Base-by-base conservation (phyloP, 2,113 vertebrate genomes). In the Hipposideros armiger region DNA sequence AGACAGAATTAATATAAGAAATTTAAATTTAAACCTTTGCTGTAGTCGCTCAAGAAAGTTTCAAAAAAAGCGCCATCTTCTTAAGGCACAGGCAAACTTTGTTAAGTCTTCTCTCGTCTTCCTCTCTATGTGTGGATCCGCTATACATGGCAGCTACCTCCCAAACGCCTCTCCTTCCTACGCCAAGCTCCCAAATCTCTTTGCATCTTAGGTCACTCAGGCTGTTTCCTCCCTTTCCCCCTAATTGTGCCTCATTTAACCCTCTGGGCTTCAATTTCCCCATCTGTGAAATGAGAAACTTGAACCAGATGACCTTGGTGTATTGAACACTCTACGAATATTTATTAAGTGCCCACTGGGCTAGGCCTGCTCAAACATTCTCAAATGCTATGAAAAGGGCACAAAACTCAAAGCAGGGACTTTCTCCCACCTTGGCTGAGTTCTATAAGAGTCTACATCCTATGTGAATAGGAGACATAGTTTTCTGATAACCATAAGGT, bases 301-400 rank as follows among this genome's bases (percentile, higher is more conserved):
- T 54, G 78, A 70, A 36, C 90, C 80, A 54, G 54, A 78, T 56
- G 64, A 85, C 72, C 54, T 89, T 82, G 17, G 2, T 47, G 78
- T 64, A 32, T 17, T 93, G 72, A 78, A 78, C 86, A 40, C 54
- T 52, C 70, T 15, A n/a, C 4, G 50, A 92, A 50, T 82, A 60
- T 81, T 78, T 86, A 86, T 80, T 54, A 80, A 62, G 73, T 80
- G 73, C 28, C 83, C 67, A 58, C 58, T 58, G 47, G 89, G 47
- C 67, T 50, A 67, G 67, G 32, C 83, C 58, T 67, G 76, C 90
- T 58, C 78, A 36, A 54, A 64, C 24, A 56, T 56, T 56, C 86
- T 70, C 70, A 62, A 6, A 20, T n/a, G 36, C 67, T 30, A 47
- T 5, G 15, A 42, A 70, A 92, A 88, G 77, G 76, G 50, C 30